Base-by-base conservation (phyloP, 2,113 vertebrate genomes). In the Dromaius novaehollandiae region DNA sequence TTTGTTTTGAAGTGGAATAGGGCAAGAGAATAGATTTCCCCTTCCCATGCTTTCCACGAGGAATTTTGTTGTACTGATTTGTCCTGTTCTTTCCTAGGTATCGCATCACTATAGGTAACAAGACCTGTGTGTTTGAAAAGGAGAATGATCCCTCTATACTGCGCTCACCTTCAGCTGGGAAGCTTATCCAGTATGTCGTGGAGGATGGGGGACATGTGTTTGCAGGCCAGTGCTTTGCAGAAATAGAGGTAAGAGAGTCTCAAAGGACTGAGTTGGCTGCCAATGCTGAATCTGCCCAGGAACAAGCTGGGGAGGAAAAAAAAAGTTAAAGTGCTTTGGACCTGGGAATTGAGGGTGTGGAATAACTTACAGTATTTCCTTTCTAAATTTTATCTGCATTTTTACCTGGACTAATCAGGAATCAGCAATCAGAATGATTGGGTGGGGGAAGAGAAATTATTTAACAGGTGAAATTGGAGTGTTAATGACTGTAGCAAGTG, bases 121-220 rank as follows among this genome's bases (percentile, higher is more conserved):
- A 99, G 98, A 99, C 99, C 6, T 99, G 99, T 90, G 99, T 99
- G 88, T 99, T 99, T 97, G 99, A 99, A 94, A 99, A 99, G 97
- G 99, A 99, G 96, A 99, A 99, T 1, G 99, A 99, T 82, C 99
- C 99, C 4, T 99, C 99, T 1, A 98, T 99, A 89, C 97, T 99
- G 89, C 99, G 99, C 61, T 99, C 99, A 0, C 99, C 99, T 2
- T 99, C 99, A 0, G 99, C 99, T 4, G 99, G 99, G 74, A 99
- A 99, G 97, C 97, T 99, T 61, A 99, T 99, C 97, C 99, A 99
- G 97, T 99, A 99, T 65, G 99, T 98, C 21, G 99, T 99, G 28
- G 99, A 99, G 93, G 99, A 99, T 25, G 99, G 99, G 7, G 99
- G 99, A 8, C 99, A 99, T 40, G 98, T 99, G 86, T 99, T 99